Evolutionary conservation across 2,113 vertebrate genomes (phyloP).

Genomic region (Petroica traversi): DNA sequence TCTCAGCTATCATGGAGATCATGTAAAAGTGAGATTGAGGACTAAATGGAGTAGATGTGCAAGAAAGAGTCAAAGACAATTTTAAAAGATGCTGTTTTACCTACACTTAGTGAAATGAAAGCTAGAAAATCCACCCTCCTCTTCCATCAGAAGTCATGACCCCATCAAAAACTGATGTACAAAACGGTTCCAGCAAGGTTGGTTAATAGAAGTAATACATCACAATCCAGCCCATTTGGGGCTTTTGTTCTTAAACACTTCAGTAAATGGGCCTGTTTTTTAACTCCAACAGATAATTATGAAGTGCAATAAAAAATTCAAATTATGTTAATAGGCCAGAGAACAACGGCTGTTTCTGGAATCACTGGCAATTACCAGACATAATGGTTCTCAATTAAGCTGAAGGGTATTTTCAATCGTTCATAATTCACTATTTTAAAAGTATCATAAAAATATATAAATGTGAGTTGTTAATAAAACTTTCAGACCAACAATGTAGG

Average conservation of each 20-base stretch:
- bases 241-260: slow-evolving; percentile 68
- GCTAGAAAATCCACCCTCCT: background rate
- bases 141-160: background rate
- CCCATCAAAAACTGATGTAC: background rate
- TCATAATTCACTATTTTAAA: slow-evolving; percentile 80
- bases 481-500: slow-evolving; percentile 52
- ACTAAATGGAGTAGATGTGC: background rate
- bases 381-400: slow-evolving; percentile 98
- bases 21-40: background rate
- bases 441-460: slow-evolving; percentile 75
- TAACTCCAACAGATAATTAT: slow-evolving; percentile 78
- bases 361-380: slow-evolving; percentile 95
- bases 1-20: background rate
- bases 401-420: slow-evolving; percentile 86
- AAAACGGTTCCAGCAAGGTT: background rate
- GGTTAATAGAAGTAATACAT: slow-evolving; percentile 26
- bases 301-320: slow-evolving; percentile 94
- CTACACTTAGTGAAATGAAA: slow-evolving; percentile 4
- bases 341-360: slow-evolving; percentile 91
- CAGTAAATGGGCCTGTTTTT: slow-evolving; percentile 74
- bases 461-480: slow-evolving; percentile 77
- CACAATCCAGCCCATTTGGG: slow-evolving; percentile 51
- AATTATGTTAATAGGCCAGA: slow-evolving; percentile 96
- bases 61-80: background rate
- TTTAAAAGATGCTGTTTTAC: background rate